A percentile compares a stretch with the other conserved stretches of the same genome.
Conservation (phyloP, 1,140 invertebrate genomes). For the Uloborus diversus region DNA sequence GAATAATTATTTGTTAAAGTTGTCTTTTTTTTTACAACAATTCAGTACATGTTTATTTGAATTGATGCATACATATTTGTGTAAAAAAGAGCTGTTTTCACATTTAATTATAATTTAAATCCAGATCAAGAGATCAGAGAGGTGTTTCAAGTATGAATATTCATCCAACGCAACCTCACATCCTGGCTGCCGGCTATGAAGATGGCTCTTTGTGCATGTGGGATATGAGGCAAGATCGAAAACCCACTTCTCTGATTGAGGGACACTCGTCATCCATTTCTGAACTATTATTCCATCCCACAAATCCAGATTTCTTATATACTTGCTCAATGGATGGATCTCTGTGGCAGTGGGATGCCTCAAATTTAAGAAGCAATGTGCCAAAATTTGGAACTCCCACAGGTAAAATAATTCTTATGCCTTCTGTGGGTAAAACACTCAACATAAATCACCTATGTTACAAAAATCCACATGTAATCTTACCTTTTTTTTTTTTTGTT, state of each 20-base stretch:
- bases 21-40: no score
- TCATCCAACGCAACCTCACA: constrained; percentile 86
- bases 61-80: no score
- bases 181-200: constrained; percentile 83
- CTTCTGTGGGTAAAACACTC: no score
- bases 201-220: constrained; percentile 83
- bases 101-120: constrained; percentile 63
- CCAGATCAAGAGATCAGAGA: constrained; percentile 70
- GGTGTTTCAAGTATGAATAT: constrained; percentile 77
- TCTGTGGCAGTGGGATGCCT: constrained; percentile 84
- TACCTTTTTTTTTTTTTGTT: no score
- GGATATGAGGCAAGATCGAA: constrained; percentile 83
- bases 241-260: constrained; percentile 80
- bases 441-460: no score
- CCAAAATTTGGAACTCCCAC: neutral
- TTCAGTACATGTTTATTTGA: no score
- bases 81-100: no score
- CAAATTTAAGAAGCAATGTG: constrained; percentile 16
- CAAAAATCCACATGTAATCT: no score
- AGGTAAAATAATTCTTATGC: constrained; percentile 8
- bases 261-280: constrained; percentile 79
- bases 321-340: constrained; percentile 82
- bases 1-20: no score
- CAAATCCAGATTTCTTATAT: constrained; percentile 82
- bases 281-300: constrained; percentile 85